Evolutionary conservation across 2,888 invertebrate genomes (phyloP), one percentile per base, ranked within the genome.

Genomic region (Acronicta psi): DNA sequence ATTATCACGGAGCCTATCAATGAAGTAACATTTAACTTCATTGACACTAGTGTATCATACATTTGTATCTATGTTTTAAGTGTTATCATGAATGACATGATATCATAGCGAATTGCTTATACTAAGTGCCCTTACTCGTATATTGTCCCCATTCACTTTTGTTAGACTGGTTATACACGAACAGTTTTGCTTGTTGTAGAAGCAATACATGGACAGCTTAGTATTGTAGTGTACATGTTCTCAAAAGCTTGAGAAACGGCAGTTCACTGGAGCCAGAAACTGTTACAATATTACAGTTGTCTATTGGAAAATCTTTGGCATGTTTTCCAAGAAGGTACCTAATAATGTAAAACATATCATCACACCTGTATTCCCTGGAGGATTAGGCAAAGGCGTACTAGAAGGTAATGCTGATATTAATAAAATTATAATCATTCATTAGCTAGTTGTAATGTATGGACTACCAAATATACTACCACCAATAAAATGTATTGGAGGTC

Each of bases 31-130:
- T 61, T 72, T 57, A 54, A 38, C 56, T 71, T 53, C 64, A 63
- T 73, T 73, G 60, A 67, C 60, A 63, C 42, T 52, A 53, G 55
- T 44, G 44, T 59, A 34, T 23, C 16, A 29, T 36, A 49, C 38
- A 11, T 7, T 14, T 16, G 1, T 58, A 66, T 65, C 50, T 45
- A 49, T 40, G 56, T 60, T 55, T 34, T 38, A 50, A 58, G 44
- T 46, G 60, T 55, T 70, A 64, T 69, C 73, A 46, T 54, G 37
- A 73, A 61, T 64, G 59, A 49, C n/a, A 46, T 53, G 60, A 67
- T 66, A 69, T 66, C 59, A 67, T 40, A 58, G 56, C 52, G 23
- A 52, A 74, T 66, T 63, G 42, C 54, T 62, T 56, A 29, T 59
- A 42, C 44, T 52, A 49, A 60, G 41, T 55, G 36, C 56, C 38